Evolutionary conservation across 2,113 vertebrate species (phyloP), one percentile per base, ranked within the genome.

Genomic region (Campylomormyrus numenius): DNA sequence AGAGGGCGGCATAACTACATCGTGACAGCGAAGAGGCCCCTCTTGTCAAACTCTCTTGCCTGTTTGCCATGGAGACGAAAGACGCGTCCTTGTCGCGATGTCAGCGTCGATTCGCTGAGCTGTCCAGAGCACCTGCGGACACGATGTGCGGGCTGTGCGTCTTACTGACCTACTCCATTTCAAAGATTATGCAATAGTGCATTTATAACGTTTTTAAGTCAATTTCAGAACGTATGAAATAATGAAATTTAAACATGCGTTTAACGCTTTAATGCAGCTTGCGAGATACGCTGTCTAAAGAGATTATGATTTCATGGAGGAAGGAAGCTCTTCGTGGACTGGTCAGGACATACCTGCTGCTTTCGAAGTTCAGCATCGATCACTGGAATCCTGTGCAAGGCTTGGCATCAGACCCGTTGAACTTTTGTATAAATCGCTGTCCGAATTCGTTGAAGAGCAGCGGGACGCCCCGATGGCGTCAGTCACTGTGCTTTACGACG

Each of bases 381-480:
- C 95, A 0, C 88, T 95, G 86, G 92, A 95, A 88, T 93, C 95
- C 48, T 95, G 96, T 10, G 92, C 93, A 0, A 93, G 92, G 19
- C 92, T 93, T 15, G 94, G 94, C 3, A 49, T 95, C 53, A 95
- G 94, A 92, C 95, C 96, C 0, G 95, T 96, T 9, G 93, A 95
- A 0, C 93, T 96, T 50, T 91, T 96, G 1, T 93, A 93, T 0
- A 94, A 91, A 87, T 94, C 92, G 0, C 89, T 95, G 3, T 94
- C 94, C 21, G 85, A 95, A 11, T n/a, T 95, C 9, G 91, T 91
- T 0, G 91, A 93, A 0, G 94, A 94, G 5, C 90, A 88, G 90
- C 88, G 46, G 0, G 91, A 91, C 10, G 19, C 42, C 3, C 93
- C 94, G 1, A 89, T 93, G 11, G 93, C 92, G 74, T 89, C 90